Percentiles rank a stretch among this genome's conserved stretches.
Conservation (phyloP, 2,888 invertebrate species). For the Lycia hirtaria region DNA sequence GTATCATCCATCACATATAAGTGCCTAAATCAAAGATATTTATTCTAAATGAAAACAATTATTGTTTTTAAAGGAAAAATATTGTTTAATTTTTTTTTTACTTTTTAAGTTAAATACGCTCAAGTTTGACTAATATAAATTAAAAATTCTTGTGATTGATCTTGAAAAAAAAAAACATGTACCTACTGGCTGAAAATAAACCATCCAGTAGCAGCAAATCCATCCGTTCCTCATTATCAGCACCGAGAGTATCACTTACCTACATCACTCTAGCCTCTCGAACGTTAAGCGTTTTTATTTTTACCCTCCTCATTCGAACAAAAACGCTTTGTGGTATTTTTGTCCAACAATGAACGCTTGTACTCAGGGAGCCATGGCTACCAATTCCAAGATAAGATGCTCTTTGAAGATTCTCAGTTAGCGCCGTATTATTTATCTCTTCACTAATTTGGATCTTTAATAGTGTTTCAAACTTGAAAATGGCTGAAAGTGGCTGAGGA, state of each 20-base stretch:
- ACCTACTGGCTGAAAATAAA: neutral
- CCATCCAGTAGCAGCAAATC: neutral
- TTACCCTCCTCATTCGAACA: constrained; percentile 38
- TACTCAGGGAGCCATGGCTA: constrained; percentile 29
- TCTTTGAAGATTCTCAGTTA: constrained; percentile 27
- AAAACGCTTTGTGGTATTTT: constrained; percentile 42
- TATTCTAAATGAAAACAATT: no score
- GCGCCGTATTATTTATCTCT: constrained; percentile 6
- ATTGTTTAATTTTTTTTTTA: no score
- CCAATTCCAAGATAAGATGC: constrained; percentile 21
- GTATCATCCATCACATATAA: no score
- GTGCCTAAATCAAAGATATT: no score
- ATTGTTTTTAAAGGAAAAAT: no score
- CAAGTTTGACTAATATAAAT: no score
- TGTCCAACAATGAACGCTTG: constrained; percentile 41
- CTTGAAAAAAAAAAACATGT: neutral
- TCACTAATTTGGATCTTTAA: constrained; percentile 10
- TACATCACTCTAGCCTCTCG: constrained; percentile 32
- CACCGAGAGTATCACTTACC: constrained; percentile 28
- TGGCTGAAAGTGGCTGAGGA: neutral
- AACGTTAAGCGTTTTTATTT: constrained; percentile 42
- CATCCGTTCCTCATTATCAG: constrained; percentile 24
- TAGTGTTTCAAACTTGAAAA: constrained; percentile 15
- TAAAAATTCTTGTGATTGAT: no score
- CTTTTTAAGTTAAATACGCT: no score